Conservation (phyloP, 2,797 vertebrate genomes). For the Sebastes minor region DNA sequence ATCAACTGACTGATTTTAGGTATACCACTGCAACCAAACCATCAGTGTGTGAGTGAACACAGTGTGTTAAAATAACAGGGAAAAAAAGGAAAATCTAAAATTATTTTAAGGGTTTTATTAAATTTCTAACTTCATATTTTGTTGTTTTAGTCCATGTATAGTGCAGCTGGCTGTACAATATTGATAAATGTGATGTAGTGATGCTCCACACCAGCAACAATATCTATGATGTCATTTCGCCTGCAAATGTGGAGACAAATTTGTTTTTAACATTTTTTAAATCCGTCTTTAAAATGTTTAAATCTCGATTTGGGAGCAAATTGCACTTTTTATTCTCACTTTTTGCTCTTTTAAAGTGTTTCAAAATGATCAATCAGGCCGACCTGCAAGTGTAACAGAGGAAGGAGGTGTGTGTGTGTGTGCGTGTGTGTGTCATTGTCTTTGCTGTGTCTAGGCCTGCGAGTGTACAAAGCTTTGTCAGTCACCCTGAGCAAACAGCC, state of each 20-base stretch:
- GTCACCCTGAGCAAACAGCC: slow-evolving; percentile 87
- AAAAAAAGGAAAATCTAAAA: neutral
- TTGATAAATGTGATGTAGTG: neutral
- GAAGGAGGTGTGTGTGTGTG: slow-evolving; percentile 17
- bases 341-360: neutral
- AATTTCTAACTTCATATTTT: neutral
- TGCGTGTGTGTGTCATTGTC: slow-evolving; percentile 77
- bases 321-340: neutral
- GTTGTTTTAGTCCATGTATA: neutral
- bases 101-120: neutral
- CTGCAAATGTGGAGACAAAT: neutral
- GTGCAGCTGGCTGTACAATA: neutral
- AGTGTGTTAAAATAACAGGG: neutral
- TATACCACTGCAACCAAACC: neutral
- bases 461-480: slow-evolving; percentile 80
- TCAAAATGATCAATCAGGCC: neutral
- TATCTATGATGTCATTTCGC: neutral
- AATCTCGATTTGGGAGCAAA: neutral
- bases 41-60: neutral
- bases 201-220: neutral
- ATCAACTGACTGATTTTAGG: neutral
- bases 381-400: slow-evolving; percentile 66
- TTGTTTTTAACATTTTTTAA: neutral
- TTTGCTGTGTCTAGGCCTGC: slow-evolving; percentile 80
- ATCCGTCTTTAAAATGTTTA: neutral